Base-by-base conservation (phyloP, 53 echinoderm and acorn worm genomes). In the Patiria pectinifera region DNA sequence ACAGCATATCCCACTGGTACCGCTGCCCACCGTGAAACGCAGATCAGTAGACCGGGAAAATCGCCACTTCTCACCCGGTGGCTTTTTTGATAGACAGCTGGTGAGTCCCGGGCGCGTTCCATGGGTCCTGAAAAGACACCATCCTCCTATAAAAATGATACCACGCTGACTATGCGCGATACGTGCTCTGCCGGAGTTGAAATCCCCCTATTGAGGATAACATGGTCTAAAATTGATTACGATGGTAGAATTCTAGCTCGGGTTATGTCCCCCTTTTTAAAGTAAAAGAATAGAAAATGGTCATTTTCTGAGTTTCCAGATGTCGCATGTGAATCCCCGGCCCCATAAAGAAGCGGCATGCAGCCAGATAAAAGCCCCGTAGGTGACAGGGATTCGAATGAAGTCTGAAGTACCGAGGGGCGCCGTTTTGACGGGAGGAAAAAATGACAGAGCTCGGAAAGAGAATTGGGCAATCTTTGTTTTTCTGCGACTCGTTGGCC, bases 21-120 rank as follows among this genome's bases (percentile, higher is more conserved):
- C 60, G 62, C 58, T 78, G 59, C 88, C 21, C 78, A 81, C 90
- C 90, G 90, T 81, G 70, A 90, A 90, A 90, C 81, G n/a, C 69
- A 48, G 80, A 69, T 90, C 90, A 81, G 90, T 77, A 45, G 82
- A 90, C 60, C 90, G 90, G 80, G 81, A 22, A 77, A 80, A 69
- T 77, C 80, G 58, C 59, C 69, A 79, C 63, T 81, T 81, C 79
- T 62, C 21, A 89, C 89, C 89, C 44, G 80, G 45, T 63, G 89
- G 46, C 45, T 80, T 89, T 88, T 81, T 90, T 90, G 90, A 90
- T 77, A 48, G 81, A 81, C 90, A 90, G 90, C 90, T 90, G 90
- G 81, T 69, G 69, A 25, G 15, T 75, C 26, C 74, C 49, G 19
- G 12, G 66, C 66, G 18, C 47, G 13, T 46, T 86, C 14, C 69